Evolutionary conservation across 1,140 invertebrate species (phyloP).

Genomic region (Cherax quadricarinatus): DNA sequence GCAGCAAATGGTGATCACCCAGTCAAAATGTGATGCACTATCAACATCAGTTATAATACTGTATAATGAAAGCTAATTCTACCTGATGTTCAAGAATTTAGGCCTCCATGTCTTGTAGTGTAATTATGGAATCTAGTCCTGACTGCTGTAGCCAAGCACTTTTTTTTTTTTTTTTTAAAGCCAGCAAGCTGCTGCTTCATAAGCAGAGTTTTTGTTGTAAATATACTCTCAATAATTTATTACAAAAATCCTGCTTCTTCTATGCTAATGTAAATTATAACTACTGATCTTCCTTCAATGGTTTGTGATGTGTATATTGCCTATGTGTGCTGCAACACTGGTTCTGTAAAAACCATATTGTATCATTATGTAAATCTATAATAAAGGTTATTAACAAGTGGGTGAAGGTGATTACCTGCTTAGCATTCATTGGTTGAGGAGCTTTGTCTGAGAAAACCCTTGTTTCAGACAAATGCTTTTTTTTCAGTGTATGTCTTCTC

Average conservation of each 20-base stretch:
- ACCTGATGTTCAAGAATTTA: constrained; percentile 9
- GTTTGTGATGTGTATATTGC: constrained; percentile 67
- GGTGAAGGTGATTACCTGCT: constrained; percentile 30
- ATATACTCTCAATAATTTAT: constrained; percentile 23
- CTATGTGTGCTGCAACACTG: constrained; percentile 45
- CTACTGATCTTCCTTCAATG: constrained; percentile 41
- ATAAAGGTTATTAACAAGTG: constrained; percentile 39
- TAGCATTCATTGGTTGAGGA: constrained; percentile 14
- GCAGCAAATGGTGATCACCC: neutral
- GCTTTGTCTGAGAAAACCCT: neutral
- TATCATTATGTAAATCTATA: constrained; percentile 23
- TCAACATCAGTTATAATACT: neutral
- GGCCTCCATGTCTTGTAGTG: constrained; percentile 32
- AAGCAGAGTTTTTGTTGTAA: constrained; percentile 56
- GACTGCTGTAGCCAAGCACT: constrained; percentile 42
- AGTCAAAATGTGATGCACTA: constrained; percentile 3
- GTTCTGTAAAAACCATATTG: constrained; percentile 34
- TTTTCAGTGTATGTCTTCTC: constrained; percentile 21
- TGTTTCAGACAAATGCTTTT: constrained; percentile 7
- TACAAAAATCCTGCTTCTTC: constrained; percentile 24
- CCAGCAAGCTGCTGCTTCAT: constrained; percentile 53
- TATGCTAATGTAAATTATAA: constrained; percentile 54
- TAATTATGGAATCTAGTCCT: constrained; percentile 68
- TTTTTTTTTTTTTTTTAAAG: neutral
- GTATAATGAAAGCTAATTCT: constrained; percentile 6